phyloP scores from a whole-genome alignment of 2,888 invertebrate species.

The Oconnorella tubifera region DNA sequence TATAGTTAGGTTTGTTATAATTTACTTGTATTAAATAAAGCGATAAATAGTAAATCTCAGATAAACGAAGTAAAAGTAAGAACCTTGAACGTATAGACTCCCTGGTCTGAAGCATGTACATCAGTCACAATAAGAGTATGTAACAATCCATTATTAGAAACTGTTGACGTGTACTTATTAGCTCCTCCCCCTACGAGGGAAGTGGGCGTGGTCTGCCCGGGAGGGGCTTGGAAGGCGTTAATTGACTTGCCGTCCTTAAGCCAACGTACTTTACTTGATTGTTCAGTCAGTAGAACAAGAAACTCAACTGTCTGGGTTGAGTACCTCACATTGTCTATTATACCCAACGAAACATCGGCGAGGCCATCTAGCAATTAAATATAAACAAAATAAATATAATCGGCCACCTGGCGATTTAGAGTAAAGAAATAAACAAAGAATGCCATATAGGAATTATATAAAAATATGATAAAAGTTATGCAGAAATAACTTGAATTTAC shows the following conservation, averaged over 20 bases:
- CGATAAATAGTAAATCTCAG: no score
- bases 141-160: constrained; percentile 1
- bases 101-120: constrained; percentile 15
- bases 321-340: constrained; percentile 5
- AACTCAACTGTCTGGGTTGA: constrained; percentile 19
- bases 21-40: no score
- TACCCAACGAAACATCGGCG: neutral
- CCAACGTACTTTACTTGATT: constrained; percentile 2
- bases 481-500: no score
- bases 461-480: no score
- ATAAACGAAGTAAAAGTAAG: no score
- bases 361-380: constrained; percentile 6
- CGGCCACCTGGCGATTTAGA: neutral
- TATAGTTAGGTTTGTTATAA: no score
- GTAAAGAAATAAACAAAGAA: no score
- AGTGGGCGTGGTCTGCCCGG: neutral
- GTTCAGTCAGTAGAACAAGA: constrained; percentile 5
- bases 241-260: constrained; percentile 15
- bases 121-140: constrained; percentile 17
- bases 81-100: constrained; percentile 25
- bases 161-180: constrained; percentile 12
- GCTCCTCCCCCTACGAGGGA: neutral
- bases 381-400: neutral
- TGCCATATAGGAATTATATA: no score
- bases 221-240: no score